These are phyloP conservation scores for Crotalus viridis DNA, from an alignment of 2,113 vertebrate genomes.

Conservation along the genomic window DNA sequence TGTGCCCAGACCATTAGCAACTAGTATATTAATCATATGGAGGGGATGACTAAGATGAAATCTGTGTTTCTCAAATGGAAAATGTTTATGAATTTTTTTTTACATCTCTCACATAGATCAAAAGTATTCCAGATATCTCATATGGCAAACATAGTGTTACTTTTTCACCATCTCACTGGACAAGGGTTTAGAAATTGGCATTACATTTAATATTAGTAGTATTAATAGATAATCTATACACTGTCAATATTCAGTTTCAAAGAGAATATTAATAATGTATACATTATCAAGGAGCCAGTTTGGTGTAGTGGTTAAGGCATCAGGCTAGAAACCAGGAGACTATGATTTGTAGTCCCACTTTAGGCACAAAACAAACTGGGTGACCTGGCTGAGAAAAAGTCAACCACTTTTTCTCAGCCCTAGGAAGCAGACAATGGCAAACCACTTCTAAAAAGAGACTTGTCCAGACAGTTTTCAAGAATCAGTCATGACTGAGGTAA, in stretches of 20 bases:
- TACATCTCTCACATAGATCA: conserved; percentile 1
- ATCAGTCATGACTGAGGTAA: no score
- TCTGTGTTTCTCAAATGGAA: conserved; percentile 49
- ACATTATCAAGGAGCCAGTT: neutral
- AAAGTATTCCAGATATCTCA: conserved; percentile 16
- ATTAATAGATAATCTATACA: neutral
- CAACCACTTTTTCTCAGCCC: no score
- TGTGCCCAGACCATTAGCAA: conserved; percentile 41
- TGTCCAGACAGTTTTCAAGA: no score
- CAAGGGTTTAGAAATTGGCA: conserved; percentile 35
- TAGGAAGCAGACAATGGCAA: no score
- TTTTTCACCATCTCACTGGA: conserved; percentile 28
- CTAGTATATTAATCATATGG: conserved; percentile 45
- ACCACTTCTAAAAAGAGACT: no score
- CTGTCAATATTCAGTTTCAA: no score
- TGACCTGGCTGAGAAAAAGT: no score
- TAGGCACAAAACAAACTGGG: no score
- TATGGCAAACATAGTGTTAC: conserved; percentile 45
- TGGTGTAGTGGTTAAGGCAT: no score
- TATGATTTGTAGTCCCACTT: no score
- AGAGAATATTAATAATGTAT: neutral
- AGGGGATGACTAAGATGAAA: conserved; percentile 33
- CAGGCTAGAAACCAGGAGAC: no score
- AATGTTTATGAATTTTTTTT: conserved; percentile 39
- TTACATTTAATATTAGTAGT: conserved; percentile 22